Conservation (phyloP, 2,888 invertebrate species). For the Eupithecia inturbata region DNA sequence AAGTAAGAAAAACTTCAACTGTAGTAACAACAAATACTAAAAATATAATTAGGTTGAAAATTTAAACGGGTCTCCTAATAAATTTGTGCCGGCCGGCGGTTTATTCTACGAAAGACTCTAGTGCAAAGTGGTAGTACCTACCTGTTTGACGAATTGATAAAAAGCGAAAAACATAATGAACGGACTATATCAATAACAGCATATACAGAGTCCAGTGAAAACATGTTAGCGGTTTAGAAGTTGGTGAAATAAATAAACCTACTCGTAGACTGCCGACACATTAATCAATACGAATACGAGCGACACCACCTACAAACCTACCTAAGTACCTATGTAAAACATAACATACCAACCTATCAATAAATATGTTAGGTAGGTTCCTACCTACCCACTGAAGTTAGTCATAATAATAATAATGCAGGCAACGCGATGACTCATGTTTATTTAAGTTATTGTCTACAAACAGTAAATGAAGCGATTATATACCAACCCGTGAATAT, state of each 20-base stretch:
- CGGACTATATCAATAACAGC: no score
- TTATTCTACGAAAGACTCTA: no score
- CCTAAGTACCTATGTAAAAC: not conserved
- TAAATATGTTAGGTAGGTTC: not conserved
- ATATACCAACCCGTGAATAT: not conserved
- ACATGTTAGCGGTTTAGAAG: not conserved
- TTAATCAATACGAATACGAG: not conserved
- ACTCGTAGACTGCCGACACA: not conserved
- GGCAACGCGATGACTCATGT: not conserved
- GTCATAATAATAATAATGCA: constrained; percentile 2
- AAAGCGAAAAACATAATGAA: no score
- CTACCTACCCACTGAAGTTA: not conserved
- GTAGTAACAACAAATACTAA: no score
- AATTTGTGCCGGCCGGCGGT: no score
- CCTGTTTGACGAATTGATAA: no score
- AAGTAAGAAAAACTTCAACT: no score
- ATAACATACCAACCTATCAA: not conserved
- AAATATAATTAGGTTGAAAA: no score
- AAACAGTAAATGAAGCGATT: not conserved
- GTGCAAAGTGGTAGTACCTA: no score
- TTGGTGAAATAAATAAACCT: not conserved
- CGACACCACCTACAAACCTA: not conserved
- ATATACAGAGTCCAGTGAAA: no score
- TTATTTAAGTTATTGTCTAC: constrained; percentile 2
- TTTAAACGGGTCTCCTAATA: no score